Evolutionary conservation across 2,888 invertebrate species (phyloP), one percentile per base, ranked within the genome.

Genomic region (Cryptophagus acutangulus): DNA sequence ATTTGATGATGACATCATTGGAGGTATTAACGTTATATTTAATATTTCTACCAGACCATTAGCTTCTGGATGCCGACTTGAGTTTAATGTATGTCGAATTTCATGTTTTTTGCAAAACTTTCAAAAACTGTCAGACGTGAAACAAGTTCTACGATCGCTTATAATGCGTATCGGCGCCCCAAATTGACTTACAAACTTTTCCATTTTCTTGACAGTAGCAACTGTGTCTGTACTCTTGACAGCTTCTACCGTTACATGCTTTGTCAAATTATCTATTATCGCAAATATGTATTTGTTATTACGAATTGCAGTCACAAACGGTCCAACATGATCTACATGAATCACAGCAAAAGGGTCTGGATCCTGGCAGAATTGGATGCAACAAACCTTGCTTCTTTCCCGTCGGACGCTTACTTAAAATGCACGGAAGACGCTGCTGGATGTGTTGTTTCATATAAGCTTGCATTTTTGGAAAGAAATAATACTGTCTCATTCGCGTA

Each of bases 311-410:
- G 39, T 43, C 1, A 53, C 37, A 24, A 53, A 51, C 1, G 57
- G 54, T 6, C 51, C 53, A 1, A 50, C 13, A 35, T 57, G 54
- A 18, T 55, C 53, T 1, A 52, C 12, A 17, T 57, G 48, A 1
- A 57, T 40, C 2, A 49, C 30, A 1, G 30, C 52, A 30, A 58
- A 58, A 2, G 55, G 54, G 18, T 51, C 24, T 13, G 16, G 35
- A 6, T 8, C 50, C 57, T 1, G 48, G 48, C 0, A 49, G 49
- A n/a, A 54, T 53, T 14, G 57, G 57, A 31, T 58, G 51, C 3
- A 59, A 30, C 1, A 43, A 38, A 3, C 53, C 54, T 1, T 35
- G 41, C 40, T 43, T 41, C 9, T 36, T 43, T 18, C 40, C 36
- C 28, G 17, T 2, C 4, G 14, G 34, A n/a, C n/a, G 10, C 18